Conservation (phyloP, 1,140 invertebrate genomes). For the Triops cancriformis region DNA sequence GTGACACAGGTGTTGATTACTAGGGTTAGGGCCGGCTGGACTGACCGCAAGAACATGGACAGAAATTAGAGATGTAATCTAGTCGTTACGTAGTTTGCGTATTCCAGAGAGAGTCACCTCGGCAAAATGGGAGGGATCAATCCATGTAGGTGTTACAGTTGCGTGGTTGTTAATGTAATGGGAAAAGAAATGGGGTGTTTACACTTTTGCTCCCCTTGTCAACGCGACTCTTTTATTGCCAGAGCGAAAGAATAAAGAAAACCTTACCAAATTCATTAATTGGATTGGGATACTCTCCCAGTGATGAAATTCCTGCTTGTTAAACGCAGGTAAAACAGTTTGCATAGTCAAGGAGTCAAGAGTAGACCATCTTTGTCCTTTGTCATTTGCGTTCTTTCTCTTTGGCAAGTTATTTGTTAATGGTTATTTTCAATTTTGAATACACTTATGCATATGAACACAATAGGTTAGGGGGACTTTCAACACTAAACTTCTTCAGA, state of each 20-base stretch:
- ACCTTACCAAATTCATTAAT: background rate
- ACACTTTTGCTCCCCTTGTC: constrained; percentile 1
- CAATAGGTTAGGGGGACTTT: too few relatives aligned
- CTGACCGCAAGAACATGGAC: background rate
- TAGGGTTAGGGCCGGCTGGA: background rate
- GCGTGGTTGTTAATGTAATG: constrained; percentile 6
- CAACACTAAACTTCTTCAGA: too few relatives aligned
- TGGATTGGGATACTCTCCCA: background rate
- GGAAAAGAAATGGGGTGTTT: constrained; percentile 3
- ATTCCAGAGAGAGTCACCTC: background rate
- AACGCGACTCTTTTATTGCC: background rate
- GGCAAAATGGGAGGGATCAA: background rate
- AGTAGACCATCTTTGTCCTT: background rate
- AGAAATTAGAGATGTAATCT: background rate
- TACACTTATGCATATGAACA: too few relatives aligned
- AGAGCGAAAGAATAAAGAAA: constrained; percentile 11
- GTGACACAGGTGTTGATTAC: background rate
- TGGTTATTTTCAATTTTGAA: too few relatives aligned
- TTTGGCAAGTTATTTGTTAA: background rate
- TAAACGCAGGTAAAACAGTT: background rate
- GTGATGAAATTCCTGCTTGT: background rate
- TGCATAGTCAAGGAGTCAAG: background rate
- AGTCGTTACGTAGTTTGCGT: background rate
- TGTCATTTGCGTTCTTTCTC: background rate
- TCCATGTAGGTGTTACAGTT: constrained; percentile 10